Evolutionary conservation across 2,888 invertebrate genomes (phyloP), one percentile per base, ranked within the genome.

Genomic region (Eupelmus urozonus): DNA sequence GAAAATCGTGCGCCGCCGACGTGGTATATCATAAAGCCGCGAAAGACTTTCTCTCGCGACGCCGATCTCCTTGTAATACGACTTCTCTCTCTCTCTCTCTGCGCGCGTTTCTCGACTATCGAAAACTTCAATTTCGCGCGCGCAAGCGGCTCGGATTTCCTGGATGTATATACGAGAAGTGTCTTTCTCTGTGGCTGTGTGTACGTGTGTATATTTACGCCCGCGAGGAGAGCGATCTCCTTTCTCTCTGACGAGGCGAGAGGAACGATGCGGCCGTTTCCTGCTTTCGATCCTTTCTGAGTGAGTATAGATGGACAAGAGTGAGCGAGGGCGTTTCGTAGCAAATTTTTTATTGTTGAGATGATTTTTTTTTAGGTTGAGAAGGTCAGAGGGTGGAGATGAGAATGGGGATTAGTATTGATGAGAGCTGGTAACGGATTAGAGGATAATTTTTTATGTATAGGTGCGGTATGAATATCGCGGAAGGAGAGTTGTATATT

Each of bases 11-110:
- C 23, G 57, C n/a, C 29, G 65, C 11, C 55, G 2, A 9, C 25
- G n/a, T 29, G 34, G 40, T 62, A 51, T 45, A 65, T 66, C 40
- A 29, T 20, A 29, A 67, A 60, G 59, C 27, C 66, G 66, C 55
- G 66, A 77, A 72, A 77, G 72, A 67, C 71, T 76, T 76, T 76
- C 71, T 77, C 66, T 11, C 45, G 29, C 42, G 57, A n/a, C 20
- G n/a, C 1, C 49, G 42, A 27, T 25, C 20, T 57, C 69, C 27
- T 23, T 25, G 23, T 20, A 16, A 45, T 9, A 45, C 25, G 34
- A 34, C 34, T 34, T 34, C 45, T 45, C 13, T 45, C 45, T 2
- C 13, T 16, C 45, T 45, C 45, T 45, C 13, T 13, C 45, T 7
- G 2, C 16, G 16, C 16, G 4, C 13, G 7, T 45, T 45, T 45